Conservation (phyloP, 1,140 invertebrate genomes). For the Ephestia elutella region DNA sequence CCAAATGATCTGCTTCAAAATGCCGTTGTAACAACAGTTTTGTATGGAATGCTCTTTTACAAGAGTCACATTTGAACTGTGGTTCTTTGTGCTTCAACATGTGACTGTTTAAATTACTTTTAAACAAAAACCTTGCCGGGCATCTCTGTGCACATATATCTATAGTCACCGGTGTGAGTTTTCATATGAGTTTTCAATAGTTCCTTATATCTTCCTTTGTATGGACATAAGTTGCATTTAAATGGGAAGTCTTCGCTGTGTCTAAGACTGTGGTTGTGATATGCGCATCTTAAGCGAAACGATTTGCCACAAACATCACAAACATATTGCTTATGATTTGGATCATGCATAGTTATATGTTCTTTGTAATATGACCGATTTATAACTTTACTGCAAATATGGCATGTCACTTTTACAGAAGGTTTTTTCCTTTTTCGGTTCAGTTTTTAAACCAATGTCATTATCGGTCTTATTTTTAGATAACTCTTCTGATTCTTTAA, state of each 20-base stretch:
- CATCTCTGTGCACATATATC: constrained; percentile 74
- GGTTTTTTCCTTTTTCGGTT: constrained; percentile 23
- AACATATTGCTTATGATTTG: constrained; percentile 53
- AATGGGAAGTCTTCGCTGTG: constrained; percentile 57
- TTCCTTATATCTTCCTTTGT: constrained; percentile 48
- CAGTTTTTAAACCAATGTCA: constrained; percentile 14
- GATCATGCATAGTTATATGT: constrained; percentile 59
- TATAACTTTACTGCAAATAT: constrained; percentile 53
- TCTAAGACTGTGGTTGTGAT: constrained; percentile 53
- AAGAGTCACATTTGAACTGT: constrained; percentile 54
- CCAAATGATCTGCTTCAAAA: constrained; percentile 68
- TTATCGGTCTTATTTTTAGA: neutral
- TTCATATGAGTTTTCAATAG: constrained; percentile 70
- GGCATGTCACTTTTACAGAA: constrained; percentile 47
- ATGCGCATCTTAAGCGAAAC: constrained; percentile 55
- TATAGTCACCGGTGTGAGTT: constrained; percentile 68
- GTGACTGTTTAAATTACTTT: constrained; percentile 73
- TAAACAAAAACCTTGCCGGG: constrained; percentile 68
- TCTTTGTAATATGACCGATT: constrained; percentile 54
- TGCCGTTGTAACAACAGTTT: constrained; percentile 49
- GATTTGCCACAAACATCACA: constrained; percentile 66
- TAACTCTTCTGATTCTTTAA: constrained; percentile 9
- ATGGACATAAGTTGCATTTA: constrained; percentile 64
- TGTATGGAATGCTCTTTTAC: constrained; percentile 56
- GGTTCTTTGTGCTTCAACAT: constrained; percentile 59